Evolutionary conservation across 1,140 invertebrate species (phyloP).

Genomic region (Bactericera cockerelli): DNA sequence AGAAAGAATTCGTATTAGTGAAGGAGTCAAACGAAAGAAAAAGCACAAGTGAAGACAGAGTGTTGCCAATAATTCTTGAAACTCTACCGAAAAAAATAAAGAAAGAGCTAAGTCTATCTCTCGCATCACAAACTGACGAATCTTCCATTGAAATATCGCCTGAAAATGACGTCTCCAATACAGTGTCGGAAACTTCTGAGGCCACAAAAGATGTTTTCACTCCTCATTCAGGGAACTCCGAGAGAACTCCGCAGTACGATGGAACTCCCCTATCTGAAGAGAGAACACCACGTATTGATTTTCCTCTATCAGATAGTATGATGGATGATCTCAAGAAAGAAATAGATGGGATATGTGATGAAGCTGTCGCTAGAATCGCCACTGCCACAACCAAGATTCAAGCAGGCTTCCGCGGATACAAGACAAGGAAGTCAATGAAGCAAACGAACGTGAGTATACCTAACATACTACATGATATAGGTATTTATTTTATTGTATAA

Average conservation of each 20-base stretch:
- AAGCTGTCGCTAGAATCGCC: neutral
- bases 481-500: no score
- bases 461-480: no score
- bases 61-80: neutral
- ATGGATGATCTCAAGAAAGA: conserved; percentile 5
- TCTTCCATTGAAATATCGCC: conserved; percentile 4
- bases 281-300: neutral
- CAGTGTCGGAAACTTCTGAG: neutral
- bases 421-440: conserved; percentile 33
- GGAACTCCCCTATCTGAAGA: neutral
- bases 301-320: neutral
- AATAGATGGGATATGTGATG: neutral
- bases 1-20: neutral
- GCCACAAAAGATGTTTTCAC: neutral
- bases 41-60: no score
- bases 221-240: neutral
- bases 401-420: conserved; percentile 40
- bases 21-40: neutral
- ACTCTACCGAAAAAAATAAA: conserved; percentile 1
- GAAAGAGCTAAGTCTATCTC: neutral
- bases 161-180: conserved; percentile 6
- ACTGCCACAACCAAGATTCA: conserved; percentile 41
- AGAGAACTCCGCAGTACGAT: neutral
- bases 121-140: neutral
- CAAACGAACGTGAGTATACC: conserved; percentile 1